Conservation (phyloP, 2,113 vertebrate species). For the Oryzias curvinotus region DNA sequence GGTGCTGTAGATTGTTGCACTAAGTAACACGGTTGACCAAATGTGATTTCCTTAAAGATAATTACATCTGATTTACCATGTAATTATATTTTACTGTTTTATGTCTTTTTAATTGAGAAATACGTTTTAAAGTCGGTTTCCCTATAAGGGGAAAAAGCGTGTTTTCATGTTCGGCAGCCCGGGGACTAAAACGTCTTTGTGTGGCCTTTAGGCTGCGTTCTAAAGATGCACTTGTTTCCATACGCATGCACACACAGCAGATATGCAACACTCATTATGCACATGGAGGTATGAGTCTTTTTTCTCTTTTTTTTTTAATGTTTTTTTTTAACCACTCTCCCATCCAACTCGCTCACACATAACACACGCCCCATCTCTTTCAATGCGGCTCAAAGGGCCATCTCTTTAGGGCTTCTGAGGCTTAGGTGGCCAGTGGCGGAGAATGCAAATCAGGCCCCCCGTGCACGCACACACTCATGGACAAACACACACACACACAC, state of each 20-base stretch:
- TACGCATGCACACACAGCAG: background rate
- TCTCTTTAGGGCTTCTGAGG: slow-evolving; percentile 70
- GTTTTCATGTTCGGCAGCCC: slow-evolving; percentile 8
- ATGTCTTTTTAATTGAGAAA: too few relatives aligned
- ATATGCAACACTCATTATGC: slow-evolving; percentile 13
- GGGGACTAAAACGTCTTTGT: slow-evolving; percentile 38
- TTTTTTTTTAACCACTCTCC: background rate
- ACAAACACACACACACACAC: slow-evolving; percentile 17
- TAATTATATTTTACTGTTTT: too few relatives aligned
- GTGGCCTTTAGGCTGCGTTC: slow-evolving; percentile 16
- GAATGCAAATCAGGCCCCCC: slow-evolving; percentile 67
- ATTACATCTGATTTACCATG: too few relatives aligned
- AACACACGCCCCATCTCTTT: slow-evolving; percentile 51
- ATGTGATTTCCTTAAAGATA: too few relatives aligned
- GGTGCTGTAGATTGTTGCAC: too few relatives aligned
- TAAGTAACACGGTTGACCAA: too few relatives aligned
- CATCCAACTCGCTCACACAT: slow-evolving; percentile 10
- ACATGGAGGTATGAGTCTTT: slow-evolving; percentile 6
- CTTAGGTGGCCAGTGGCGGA: slow-evolving; percentile 54
- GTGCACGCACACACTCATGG: slow-evolving; percentile 4
- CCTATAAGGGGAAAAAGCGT: too few relatives aligned
- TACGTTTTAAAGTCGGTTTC: too few relatives aligned
- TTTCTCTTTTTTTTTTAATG: slow-evolving; percentile 4
- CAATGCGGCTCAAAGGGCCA: slow-evolving; percentile 64
- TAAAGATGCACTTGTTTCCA: slow-evolving; percentile 16